Evolutionary conservation across 2,113 vertebrate genomes (phyloP), one percentile per base, ranked within the genome.

Genomic region (Gymnobelideus leadbeateri): DNA sequence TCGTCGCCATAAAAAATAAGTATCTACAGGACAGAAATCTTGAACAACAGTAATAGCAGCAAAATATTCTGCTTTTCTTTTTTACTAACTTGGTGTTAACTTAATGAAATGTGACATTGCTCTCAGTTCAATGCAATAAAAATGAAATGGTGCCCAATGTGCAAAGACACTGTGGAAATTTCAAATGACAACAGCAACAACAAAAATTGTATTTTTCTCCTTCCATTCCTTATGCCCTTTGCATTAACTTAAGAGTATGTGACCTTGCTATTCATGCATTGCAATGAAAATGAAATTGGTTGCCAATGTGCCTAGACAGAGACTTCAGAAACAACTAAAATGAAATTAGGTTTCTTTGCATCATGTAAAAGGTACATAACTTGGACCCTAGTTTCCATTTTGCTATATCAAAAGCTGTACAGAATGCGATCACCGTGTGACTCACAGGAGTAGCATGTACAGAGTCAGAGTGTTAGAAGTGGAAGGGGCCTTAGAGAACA

Each of bases 91-190:
- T 98, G 91, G 91, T 97, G 89, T 97, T 98, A 98, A 97, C 95
- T 96, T 98, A 97, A 98, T 98, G 95, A 97, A 98, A 98, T 98
- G 94, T 98, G 97, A 96, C 96, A 97, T 90, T 96, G 96, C 94
- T 98, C 97, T 97, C 97, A 97, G 89, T 61, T 37, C 93, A 96
- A 93, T 0, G 94, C 92, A 98, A 97, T 98, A 98, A 98, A 98
- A 98, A 97, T 97, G 93, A 98, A 98, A 98, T 97, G 94, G 95
- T 98, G 95, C 84, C 96, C 96, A 97, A 96, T 92, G 95, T 98
- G 97, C 94, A 97, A 90, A 98, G 97, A 98, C 98, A 98, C 95
- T 97, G 95, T 91, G 94, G 95, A 98, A 98, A 98, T 98, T 90
- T 97, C 95, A 97, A 97, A 97, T 95, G 89, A 97, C 92, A 98